Evolutionary conservation across 2,888 invertebrate genomes (phyloP), one percentile per base, ranked within the genome.

Genomic region (Strigamia transsilvanica): DNA sequence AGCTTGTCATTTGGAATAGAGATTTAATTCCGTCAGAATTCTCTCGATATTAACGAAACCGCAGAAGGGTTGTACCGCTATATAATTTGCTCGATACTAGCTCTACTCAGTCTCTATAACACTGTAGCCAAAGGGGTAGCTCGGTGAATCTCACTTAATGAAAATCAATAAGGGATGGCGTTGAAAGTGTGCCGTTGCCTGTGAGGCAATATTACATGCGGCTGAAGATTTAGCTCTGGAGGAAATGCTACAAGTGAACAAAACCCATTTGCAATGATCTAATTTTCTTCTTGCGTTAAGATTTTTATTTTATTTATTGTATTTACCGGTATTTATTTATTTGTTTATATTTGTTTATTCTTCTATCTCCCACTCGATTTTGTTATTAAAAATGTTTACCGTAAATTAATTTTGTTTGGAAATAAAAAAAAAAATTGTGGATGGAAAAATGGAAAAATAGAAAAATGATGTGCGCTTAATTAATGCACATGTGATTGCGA

Each of bases 31-130:
- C 61, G 61, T 61, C 61, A 61, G 61, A 23, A 18, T 21, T 61
- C 61, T 61, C 61, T 61, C 61, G 61, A 61, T 61, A 61, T 61
- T 61, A 61, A 61, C 61, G 61, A 61, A 61, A 61, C 61, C 61
- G 61, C 61, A 61, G 61, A 61, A 61, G 21, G 21, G 61, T 61
- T 61, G 61, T 61, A 61, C 61, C 61, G 23, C 61, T 61, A 61
- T 61, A 61, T 61, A 61, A 61, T 61, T 61, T 61, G 61, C 61
- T 61, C 61, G 61, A 61, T 61, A 61, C 61, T 61, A 1, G 18
- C 61, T 61, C 21, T 61, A 61, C 61, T 61, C 61, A 61, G 23
- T 61, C 21, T 18, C 61, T 23, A 61, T 23, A 46, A 61, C 61
- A 23, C 23, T 61, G 61, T 61, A 61, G 61, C 61, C 61, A 61